Percentiles rank a stretch among this genome's conserved stretches.
These are phyloP conservation scores for Siderastrea siderea DNA, from an alignment of 92 coral and sea anemone species.

Conservation along the genomic window DNA sequence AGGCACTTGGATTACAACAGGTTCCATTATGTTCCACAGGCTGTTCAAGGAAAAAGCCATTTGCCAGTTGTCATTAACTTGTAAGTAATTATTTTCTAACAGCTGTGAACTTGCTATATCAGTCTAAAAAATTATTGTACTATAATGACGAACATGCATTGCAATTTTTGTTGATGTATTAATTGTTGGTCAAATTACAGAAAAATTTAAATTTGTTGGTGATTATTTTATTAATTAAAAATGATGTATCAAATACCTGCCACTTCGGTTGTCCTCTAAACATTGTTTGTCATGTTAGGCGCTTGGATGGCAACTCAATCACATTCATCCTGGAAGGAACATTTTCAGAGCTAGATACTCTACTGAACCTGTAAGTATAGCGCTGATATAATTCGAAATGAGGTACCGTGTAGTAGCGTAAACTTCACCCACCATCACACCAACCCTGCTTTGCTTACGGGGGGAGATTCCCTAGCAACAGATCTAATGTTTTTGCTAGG, in stretches of 20 bases:
- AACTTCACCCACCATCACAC: too few relatives aligned
- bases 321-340: conserved; percentile 81
- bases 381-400: neutral
- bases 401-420: too few relatives aligned
- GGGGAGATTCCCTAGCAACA: too few relatives aligned
- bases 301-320: conserved; percentile 64
- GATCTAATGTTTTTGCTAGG: too few relatives aligned
- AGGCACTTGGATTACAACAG: conserved; percentile 81
- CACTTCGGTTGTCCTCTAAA: too few relatives aligned
- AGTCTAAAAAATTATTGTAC: neutral
- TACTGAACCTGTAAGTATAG: conserved; percentile 75
- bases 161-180: too few relatives aligned
- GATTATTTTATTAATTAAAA: too few relatives aligned
- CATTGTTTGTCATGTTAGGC: conserved; percentile 32
- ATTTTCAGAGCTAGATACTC: conserved; percentile 75
- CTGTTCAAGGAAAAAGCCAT: conserved; percentile 70
- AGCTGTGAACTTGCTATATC: neutral
- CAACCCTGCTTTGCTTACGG: too few relatives aligned
- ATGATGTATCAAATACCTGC: too few relatives aligned
- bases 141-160: too few relatives aligned
- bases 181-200: too few relatives aligned
- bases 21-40: conserved; percentile 91
- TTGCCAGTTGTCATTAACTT: conserved; percentile 63
- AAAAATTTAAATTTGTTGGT: too few relatives aligned
- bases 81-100: conserved; percentile 67